A percentile compares a stretch with the other conserved stretches of the same genome.
Evolutionary conservation across 2,113 vertebrate genomes (phyloP).

Genomic region (Sisor rabdophorus): DNA sequence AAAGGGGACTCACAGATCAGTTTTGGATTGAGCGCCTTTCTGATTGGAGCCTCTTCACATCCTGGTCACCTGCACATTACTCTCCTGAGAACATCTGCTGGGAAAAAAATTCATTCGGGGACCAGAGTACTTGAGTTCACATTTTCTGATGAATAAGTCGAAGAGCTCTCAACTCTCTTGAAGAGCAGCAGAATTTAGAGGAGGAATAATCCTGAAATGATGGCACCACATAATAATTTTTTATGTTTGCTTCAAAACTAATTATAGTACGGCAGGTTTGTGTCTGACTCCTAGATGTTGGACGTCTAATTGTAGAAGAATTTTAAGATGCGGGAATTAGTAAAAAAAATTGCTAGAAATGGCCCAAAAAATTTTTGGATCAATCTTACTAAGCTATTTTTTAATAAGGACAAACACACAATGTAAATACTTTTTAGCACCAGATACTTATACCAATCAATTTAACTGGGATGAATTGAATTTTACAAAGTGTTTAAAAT

Average conservation of each 20-base stretch:
- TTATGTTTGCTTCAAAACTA: constrained; percentile 7
- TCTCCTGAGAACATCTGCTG: constrained; percentile 49
- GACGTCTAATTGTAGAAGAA: background rate
- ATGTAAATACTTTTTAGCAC: too few species aligned
- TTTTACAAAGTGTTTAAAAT: too few species aligned
- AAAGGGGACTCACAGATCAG: constrained; percentile 50
- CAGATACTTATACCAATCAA: too few species aligned
- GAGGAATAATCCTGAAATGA: constrained; percentile 52
- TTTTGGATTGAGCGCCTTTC: constrained; percentile 45
- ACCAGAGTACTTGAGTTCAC: constrained; percentile 50
- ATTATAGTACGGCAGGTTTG: background rate
- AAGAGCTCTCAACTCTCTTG: constrained; percentile 46
- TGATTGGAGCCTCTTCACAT: constrained; percentile 54
- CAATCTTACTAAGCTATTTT: too few species aligned
- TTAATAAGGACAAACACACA: too few species aligned
- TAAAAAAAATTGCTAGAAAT: too few species aligned
- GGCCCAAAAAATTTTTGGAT: too few species aligned
- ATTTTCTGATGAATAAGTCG: constrained; percentile 60
- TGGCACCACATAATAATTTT: constrained; percentile 33
- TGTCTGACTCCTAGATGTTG: background rate
- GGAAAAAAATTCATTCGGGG: constrained; percentile 63
- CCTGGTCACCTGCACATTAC: constrained; percentile 45
- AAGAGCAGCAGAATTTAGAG: constrained; percentile 42
- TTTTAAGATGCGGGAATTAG: background rate
- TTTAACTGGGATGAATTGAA: too few species aligned